Conservation (phyloP, 2,113 vertebrate species). For the Onychorhynchus coronatus region DNA sequence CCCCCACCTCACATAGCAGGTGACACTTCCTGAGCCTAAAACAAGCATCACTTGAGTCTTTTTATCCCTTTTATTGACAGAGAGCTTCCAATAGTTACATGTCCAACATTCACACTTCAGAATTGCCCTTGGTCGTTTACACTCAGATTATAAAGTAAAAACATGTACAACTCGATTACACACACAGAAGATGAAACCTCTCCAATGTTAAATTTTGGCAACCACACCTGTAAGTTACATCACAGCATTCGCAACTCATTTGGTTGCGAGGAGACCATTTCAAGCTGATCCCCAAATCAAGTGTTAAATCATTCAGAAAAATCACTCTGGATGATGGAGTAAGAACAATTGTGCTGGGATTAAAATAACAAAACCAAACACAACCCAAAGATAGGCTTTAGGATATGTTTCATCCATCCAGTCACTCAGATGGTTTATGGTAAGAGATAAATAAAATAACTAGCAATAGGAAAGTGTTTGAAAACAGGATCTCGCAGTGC, state of each 20-base stretch:
- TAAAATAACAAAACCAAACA: background rate
- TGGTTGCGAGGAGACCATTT: background rate
- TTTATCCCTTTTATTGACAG: background rate
- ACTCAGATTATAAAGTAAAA: background rate
- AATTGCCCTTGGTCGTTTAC: background rate
- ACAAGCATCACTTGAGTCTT: background rate
- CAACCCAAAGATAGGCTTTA: background rate
- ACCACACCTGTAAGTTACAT: fast-evolving
- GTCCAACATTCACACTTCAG: background rate
- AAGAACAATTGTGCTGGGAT: background rate
- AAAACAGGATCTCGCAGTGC: background rate
- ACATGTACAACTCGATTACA: fast-evolving
- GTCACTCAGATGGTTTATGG: fast-evolving
- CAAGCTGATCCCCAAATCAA: background rate
- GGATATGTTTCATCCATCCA: background rate
- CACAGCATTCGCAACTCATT: background rate
- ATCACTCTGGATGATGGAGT: background rate
- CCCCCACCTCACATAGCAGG: fast-evolving
- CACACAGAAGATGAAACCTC: background rate
- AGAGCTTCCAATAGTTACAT: background rate
- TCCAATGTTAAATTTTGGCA: background rate
- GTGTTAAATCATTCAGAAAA: background rate
- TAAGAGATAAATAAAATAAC: background rate
- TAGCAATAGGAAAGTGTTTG: background rate
- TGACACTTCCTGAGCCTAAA: background rate